Conservation (phyloP, 2,888 invertebrate genomes). For the Caenorhabditis sinica region DNA sequence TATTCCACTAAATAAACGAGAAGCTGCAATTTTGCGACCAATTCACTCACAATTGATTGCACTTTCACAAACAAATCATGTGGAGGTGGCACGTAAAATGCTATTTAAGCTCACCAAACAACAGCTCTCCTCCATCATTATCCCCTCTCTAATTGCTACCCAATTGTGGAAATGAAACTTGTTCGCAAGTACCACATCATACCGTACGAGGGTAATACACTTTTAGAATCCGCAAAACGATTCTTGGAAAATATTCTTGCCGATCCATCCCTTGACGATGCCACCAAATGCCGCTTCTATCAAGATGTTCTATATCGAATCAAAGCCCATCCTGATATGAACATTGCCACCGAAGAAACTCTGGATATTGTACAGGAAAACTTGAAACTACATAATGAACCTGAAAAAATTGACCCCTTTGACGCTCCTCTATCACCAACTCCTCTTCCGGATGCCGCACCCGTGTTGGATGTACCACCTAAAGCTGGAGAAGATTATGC, state of each 20-base stretch:
- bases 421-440: not conserved
- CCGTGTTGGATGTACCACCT: no score
- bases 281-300: slow-evolving; percentile 14
- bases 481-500: no score
- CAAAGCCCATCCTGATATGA: not conserved
- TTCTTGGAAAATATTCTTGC: slow-evolving; percentile 11
- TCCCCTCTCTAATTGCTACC: slow-evolving; percentile 1
- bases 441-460: not conserved
- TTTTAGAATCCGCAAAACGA: not conserved
- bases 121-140: not conserved
- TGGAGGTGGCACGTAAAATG: not conserved
- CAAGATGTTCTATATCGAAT: slow-evolving; percentile 28
- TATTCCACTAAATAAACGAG: not conserved
- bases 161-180: not conserved
- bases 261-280: not conserved
- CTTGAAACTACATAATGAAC: not conserved
- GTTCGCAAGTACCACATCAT: slow-evolving; percentile 21
- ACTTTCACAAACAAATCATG: not conserved
- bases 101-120: slow-evolving; percentile 11
- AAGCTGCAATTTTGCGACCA: not conserved
- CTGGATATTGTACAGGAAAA: slow-evolving; percentile 4
- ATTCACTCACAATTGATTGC: not conserved
- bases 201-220: not conserved
- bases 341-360: not conserved
- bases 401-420: not conserved